Evolutionary conservation across 2,797 vertebrate species (phyloP).

Genomic region (Falco cherrug): DNA sequence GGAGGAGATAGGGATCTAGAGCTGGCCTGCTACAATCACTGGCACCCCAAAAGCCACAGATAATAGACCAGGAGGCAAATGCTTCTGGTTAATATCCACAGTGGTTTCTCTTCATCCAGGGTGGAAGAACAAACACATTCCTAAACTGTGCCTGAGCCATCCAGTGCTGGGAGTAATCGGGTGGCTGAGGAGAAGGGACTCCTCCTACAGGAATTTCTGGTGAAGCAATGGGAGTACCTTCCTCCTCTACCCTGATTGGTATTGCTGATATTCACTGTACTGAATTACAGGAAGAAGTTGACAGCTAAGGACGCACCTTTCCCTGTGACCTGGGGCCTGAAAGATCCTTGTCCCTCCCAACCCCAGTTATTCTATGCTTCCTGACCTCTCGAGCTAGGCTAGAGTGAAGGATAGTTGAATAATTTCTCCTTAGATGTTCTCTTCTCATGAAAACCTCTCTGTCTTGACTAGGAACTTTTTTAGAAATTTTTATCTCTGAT

Average conservation of each 20-base stretch:
- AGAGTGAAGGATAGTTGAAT: background rate
- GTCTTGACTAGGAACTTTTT: background rate
- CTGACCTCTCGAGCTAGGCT: background rate
- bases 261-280: background rate
- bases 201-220: conserved; percentile 5
- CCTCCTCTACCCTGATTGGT: background rate
- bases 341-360: background rate
- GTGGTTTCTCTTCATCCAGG: background rate
- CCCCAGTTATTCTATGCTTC: background rate
- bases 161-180: background rate
- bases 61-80: background rate
- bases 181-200: background rate
- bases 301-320: background rate
- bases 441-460: background rate
- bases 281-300: background rate
- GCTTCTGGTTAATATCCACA: background rate
- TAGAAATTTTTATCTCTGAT: background rate
- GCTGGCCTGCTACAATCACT: background rate
- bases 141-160: background rate
- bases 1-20: background rate
- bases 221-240: background rate
- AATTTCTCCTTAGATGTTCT: background rate
- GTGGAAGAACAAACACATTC: background rate
- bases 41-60: background rate
- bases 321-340: background rate